Percentiles rank a stretch among this genome's conserved stretches.
phyloP scores from a whole-genome alignment of 2,888 invertebrate genomes.

The Acrobasis repandana region DNA sequence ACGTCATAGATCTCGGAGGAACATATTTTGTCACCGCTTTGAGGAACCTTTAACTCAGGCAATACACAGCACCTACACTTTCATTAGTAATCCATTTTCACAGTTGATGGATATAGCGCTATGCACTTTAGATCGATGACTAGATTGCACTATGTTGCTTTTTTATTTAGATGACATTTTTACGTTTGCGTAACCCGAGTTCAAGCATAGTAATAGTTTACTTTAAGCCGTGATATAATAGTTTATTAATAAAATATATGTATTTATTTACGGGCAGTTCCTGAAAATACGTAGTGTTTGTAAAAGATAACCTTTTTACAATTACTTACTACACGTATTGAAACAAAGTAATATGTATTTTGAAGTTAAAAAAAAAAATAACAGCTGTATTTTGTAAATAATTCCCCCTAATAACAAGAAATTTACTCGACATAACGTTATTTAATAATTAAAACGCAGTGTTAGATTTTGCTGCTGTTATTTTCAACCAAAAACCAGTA shows the following conservation, averaged over 20 bases:
- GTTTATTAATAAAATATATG: neutral
- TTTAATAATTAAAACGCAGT: too few species aligned
- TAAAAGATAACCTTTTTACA: too few species aligned
- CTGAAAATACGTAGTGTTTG: too few species aligned
- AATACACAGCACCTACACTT: slow-evolving; percentile 78
- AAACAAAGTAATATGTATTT: too few species aligned
- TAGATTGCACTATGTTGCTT: slow-evolving; percentile 59
- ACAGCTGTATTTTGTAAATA: too few species aligned
- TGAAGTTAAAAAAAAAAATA: too few species aligned
- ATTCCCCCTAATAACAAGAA: too few species aligned
- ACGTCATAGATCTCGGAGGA: slow-evolving; percentile 35
- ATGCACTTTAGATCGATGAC: slow-evolving; percentile 68
- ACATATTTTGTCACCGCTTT: slow-evolving; percentile 66
- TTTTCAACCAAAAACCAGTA: too few species aligned
- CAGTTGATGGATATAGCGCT: slow-evolving; percentile 51
- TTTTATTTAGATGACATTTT: slow-evolving; percentile 39
- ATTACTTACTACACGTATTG: too few species aligned
- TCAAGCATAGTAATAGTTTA: neutral
- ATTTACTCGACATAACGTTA: too few species aligned
- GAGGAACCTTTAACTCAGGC: slow-evolving; percentile 67
- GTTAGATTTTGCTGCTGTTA: too few species aligned
- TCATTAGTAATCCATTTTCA: slow-evolving; percentile 64
- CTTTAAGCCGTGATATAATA: neutral
- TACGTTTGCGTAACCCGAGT: slow-evolving; percentile 26
- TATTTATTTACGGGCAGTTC: too few species aligned